These are phyloP conservation scores for Oasisia sp. DNA, from an alignment of 2,888 invertebrate genomes.

Conservation along the genomic window DNA sequence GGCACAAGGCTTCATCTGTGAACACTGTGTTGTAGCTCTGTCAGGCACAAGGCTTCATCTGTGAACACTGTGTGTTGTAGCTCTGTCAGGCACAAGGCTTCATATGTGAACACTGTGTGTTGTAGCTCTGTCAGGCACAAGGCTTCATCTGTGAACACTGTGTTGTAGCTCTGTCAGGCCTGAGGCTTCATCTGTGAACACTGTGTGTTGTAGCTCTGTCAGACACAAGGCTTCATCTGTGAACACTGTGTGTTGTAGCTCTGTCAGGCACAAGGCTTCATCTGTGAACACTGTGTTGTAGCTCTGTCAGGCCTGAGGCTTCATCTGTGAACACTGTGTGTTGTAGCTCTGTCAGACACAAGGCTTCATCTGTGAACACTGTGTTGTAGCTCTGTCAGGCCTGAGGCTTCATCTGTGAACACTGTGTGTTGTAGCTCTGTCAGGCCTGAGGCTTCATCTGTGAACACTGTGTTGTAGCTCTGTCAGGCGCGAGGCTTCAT, in stretches of 20 bases:
- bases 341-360: conserved; percentile 60
- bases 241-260: conserved; percentile 63
- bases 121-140: conserved; percentile 60
- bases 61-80: conserved; percentile 64
- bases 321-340: conserved; percentile 64
- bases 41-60: conserved; percentile 63
- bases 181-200: conserved; percentile 65
- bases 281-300: conserved; percentile 64
- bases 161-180: conserved; percentile 57
- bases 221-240: conserved; percentile 64
- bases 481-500: conserved; percentile 63
- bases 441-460: conserved; percentile 64
- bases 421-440: too few species aligned
- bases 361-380: conserved; percentile 65
- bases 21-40: conserved; percentile 63
- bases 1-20: conserved; percentile 64
- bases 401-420: conserved; percentile 64
- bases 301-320: conserved; percentile 63
- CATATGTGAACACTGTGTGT: conserved; percentile 64
- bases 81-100: conserved; percentile 64
- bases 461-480: conserved; percentile 63
- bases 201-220: too few species aligned
- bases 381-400: conserved; percentile 61
- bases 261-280: conserved; percentile 63
- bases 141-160: conserved; percentile 66